Evolutionary conservation across 1,140 invertebrate genomes (phyloP).

Genomic region (Bemisia tabaci): DNA sequence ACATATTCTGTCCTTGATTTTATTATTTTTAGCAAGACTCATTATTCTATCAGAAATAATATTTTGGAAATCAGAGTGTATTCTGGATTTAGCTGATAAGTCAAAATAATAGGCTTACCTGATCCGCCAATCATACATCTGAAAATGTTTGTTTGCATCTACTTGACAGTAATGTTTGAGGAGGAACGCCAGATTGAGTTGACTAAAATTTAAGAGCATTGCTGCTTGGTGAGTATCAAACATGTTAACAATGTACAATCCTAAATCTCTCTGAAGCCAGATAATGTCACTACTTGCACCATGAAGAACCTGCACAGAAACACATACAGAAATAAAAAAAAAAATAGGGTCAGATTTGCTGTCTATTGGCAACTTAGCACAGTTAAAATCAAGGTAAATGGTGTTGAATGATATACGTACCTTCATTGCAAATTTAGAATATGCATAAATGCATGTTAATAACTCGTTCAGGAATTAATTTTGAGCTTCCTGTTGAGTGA

Average conservation of each 20-base stretch:
- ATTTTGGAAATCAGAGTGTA: too few relatives aligned
- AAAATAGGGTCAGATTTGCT: neutral
- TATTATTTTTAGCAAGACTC: too few relatives aligned
- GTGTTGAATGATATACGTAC: too few relatives aligned
- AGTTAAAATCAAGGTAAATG: neutral
- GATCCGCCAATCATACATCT: conserved; percentile 93
- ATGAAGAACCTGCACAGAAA: conserved; percentile 61
- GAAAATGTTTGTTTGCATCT: conserved; percentile 75
- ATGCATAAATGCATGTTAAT: too few relatives aligned
- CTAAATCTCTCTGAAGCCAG: conserved; percentile 93
- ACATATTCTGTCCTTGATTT: too few relatives aligned
- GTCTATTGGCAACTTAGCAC: neutral
- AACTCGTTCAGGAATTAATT: too few relatives aligned
- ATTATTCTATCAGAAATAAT: too few relatives aligned
- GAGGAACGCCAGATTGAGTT: conserved; percentile 64
- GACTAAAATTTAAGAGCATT: conserved; percentile 52
- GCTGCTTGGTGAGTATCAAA: conserved; percentile 92
- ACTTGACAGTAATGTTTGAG: conserved; percentile 66
- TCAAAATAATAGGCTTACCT: too few relatives aligned
- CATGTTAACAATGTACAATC: conserved; percentile 90
- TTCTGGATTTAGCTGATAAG: too few relatives aligned
- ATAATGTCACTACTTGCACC: conserved; percentile 74
- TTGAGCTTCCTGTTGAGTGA: too few relatives aligned
- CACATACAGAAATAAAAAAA: conserved; percentile 5
- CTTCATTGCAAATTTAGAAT: too few relatives aligned